Evolutionary conservation across 30 jellyfish, hydroid and myxozoan genomes (phyloP), one percentile per base, ranked within the genome.

Genomic region (Nemopilema nomurai): DNA sequence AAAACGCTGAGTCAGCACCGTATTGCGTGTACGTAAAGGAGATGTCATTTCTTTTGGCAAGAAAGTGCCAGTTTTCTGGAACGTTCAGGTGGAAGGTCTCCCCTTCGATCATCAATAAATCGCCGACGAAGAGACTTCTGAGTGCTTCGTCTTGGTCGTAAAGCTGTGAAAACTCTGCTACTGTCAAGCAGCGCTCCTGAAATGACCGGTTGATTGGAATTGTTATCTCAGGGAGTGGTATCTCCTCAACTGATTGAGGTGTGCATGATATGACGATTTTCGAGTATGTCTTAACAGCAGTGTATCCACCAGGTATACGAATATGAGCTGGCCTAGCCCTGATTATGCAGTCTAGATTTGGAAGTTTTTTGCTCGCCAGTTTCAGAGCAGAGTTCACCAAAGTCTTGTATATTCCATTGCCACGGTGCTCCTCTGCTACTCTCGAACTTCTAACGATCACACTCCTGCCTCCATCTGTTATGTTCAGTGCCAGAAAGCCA

Each of bases 381-480:
- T 26, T 65, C 51, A 83, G 29, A 8, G 92, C 78, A 30, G 26
- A 32, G 33, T 83, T 73, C 22, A 83, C 62, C 75, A 83, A 29
- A 32, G 24, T 68, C 63, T 72, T 83, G 68, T 83, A 83, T 26
- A 83, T 62, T 0, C 92, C 92, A 3, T 70, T 21, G n/a, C 92
- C 92, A 20, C 92, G 71, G 26, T 51, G 52, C 70, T 72, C 80
- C 62, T 71, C 92, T 0, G 92, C 92, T 18, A 83, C 81, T 30
- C 92, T 30, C 33, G 92, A 71, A 66, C 92, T 71, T 6, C 92
- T 67, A 26, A 83, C 92, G 22, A 63, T 62, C 16, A 71, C 92
- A 23, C 92, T 72, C n/a, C 64, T 62, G 23, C 92, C 81, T 16
- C 83, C 86, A 65, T 71, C 92, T 4, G 86, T 70, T 29, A 83